Conservation (phyloP, 2,888 invertebrate species). For the Dicyrtomina minuta region DNA sequence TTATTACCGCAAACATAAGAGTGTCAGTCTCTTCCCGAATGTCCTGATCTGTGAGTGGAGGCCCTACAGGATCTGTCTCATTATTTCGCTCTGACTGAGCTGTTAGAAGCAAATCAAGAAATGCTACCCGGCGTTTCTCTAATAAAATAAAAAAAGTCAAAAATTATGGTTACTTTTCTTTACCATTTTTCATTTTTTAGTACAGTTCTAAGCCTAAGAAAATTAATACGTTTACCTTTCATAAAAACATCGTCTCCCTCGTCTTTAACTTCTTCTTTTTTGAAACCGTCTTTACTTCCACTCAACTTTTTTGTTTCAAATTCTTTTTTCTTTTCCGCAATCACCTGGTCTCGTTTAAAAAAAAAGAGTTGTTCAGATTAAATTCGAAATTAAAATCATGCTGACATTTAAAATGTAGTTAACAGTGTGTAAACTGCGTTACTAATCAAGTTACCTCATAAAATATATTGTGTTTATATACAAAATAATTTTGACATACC, state of each 20-base stretch:
- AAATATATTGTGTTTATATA: no score
- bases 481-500: no score
- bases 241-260: no score
- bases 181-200: no score
- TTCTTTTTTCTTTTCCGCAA: background rate
- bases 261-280: no score
- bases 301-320: background rate
- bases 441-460: background rate
- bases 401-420: no score
- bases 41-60: slow-evolving; percentile 72
- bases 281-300: background rate
- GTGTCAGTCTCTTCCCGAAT: slow-evolving; percentile 71
- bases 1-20: slow-evolving; percentile 77
- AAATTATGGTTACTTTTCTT: background rate
- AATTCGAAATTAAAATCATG: no score
- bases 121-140: slow-evolving; percentile 57
- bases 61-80: background rate
- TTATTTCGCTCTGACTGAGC: slow-evolving; percentile 59
- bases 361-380: no score
- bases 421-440: background rate
- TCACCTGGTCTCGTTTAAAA: no score
- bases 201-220: no score
- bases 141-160: background rate
- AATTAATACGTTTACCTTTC: no score
- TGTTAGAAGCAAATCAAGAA: slow-evolving; percentile 60